A percentile compares a stretch with the other conserved stretches of the same genome.
phyloP scores from a whole-genome alignment of 2,113 vertebrate genomes.

The Paraplagusia blochii region DNA sequence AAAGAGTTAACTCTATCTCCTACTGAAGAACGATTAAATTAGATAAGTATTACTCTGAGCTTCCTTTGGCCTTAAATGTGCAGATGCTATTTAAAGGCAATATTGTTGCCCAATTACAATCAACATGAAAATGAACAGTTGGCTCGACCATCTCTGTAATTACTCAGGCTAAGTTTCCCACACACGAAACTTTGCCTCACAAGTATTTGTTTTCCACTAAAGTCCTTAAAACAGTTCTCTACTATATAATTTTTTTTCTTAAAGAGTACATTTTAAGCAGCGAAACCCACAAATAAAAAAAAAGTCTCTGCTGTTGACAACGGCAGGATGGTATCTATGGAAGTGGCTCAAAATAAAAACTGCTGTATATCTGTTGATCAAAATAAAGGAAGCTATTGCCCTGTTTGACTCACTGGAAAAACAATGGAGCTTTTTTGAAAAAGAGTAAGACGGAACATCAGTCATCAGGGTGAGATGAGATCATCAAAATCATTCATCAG shows the following conservation, averaged over 20 bases:
- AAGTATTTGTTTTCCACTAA: background rate
- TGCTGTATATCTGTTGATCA: conserved; percentile 1
- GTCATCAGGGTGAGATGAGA: background rate
- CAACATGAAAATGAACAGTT: background rate
- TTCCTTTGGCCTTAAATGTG: too few relatives aligned
- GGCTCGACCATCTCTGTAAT: background rate
- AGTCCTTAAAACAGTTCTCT: background rate
- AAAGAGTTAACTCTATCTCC: background rate
- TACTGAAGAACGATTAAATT: too few relatives aligned
- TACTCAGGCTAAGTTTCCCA: background rate
- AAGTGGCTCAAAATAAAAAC: background rate
- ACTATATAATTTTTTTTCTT: background rate
- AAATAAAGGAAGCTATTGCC: background rate
- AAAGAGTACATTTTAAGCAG: background rate
- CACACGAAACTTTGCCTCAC: background rate
- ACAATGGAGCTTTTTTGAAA: background rate
- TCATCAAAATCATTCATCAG: too few relatives aligned
- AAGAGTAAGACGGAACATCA: background rate
- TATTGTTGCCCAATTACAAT: background rate
- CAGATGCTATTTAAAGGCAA: background rate
- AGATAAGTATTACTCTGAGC: too few relatives aligned
- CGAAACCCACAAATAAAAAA: background rate
- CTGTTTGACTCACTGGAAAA: background rate
- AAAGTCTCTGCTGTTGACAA: background rate
- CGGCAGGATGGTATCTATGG: background rate